Base-by-base conservation (phyloP, 2,888 invertebrate species). In the Rugalucina vietnamica region DNA sequence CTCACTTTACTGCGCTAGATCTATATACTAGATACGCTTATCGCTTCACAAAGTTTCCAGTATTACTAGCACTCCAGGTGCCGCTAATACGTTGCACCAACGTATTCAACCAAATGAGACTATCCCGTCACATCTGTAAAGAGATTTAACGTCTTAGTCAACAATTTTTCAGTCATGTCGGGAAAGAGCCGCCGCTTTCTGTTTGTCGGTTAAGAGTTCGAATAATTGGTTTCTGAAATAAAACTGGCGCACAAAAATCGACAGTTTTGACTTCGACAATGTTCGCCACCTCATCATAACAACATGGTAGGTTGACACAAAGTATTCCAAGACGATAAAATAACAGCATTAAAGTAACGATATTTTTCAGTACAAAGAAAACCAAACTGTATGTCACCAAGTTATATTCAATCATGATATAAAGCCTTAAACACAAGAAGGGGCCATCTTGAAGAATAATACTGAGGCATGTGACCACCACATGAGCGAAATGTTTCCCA, bases 341-440 rank as follows among this genome's bases (percentile, higher is more conserved):
- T 34, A 91, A 82, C 18, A 91, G 81, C 50, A 90, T 43, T 29
- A 92, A 87, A 24, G 93, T 91, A 1, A 92, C 86, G 34, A 89
- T 80, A 84, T 93, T 93, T 84, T 92, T 93, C 39, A 88, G 79
- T 0, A 91, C 91, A 88, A 94, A 94, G 84, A 94, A 94, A 27
- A 93, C 85, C 75, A 93, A 86, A 80, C 93, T 91, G 90, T 94
- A 93, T 50, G 91, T 93, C 12, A 93, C 69, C 1, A 93, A 81
- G 24, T 97, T 96, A 94, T 97, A 98, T 92, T 98, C 97, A 2
- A 97, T 96, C 82, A 98, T 98, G 71, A 98, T 97, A 49, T 98
- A 96, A 0, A 98, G 96, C 0, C 95, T 91, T n/a, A 92, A 69
- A 5, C 81, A 88, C 37, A 91, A 85, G 82, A 92, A 92, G 3